phyloP scores from a whole-genome alignment of 2,888 invertebrate species.

The Aleiodes alternator region DNA sequence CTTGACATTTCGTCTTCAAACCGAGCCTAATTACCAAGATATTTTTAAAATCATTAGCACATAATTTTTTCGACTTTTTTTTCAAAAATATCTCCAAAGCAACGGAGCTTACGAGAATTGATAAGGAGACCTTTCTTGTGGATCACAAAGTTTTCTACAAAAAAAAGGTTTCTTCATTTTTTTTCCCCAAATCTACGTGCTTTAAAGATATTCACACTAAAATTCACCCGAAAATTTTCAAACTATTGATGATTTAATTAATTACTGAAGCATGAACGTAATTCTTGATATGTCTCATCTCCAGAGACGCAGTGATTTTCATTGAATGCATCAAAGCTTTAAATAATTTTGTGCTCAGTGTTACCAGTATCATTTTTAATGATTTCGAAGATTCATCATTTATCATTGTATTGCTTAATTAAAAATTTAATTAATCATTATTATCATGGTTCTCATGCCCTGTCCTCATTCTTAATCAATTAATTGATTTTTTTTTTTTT shows the following conservation, averaged over 20 bases:
- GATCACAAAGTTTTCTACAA: too few relatives aligned
- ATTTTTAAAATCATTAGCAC: too few relatives aligned
- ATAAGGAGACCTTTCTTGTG: too few relatives aligned
- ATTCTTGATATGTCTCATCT: neutral
- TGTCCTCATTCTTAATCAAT: constrained; percentile 36
- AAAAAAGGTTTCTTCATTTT: too few relatives aligned
- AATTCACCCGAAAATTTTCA: neutral
- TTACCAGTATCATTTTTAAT: neutral
- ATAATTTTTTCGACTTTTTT: too few relatives aligned
- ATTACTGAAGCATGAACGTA: neutral
- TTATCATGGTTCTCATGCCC: constrained; percentile 43
- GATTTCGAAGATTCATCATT: neutral
- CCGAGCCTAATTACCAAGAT: too few relatives aligned
- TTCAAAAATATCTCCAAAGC: too few relatives aligned
- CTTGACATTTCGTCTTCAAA: too few relatives aligned
- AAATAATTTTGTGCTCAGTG: constrained; percentile 5
- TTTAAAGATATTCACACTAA: too few relatives aligned
- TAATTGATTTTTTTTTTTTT: too few relatives aligned
- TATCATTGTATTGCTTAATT: neutral
- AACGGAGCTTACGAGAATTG: too few relatives aligned
- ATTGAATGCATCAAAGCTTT: constrained; percentile 1
- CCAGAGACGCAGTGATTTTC: neutral
- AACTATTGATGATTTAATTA: neutral
- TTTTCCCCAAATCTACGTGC: too few relatives aligned
- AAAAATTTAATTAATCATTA: constrained; percentile 29